Evolutionary conservation across 2,888 invertebrate genomes (phyloP), one percentile per base, ranked within the genome.

Genomic region (Hyalella azteca): DNA sequence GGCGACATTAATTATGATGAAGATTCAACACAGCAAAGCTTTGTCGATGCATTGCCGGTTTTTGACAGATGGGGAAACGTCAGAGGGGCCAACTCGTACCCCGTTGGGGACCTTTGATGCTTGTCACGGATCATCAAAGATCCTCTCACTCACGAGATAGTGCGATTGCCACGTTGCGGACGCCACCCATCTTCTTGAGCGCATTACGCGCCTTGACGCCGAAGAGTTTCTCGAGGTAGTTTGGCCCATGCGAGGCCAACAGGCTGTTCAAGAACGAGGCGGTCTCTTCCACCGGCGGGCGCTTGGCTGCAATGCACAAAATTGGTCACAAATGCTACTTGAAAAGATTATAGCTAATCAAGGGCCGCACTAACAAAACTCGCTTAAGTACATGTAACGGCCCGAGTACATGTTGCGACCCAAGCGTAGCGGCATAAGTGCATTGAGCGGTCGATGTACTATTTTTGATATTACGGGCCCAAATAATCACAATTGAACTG

Each of bases 261-360:
- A 98, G 90, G 32, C 96, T 96, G 88, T 97, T 95, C 85, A 98
- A 90, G 88, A 97, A 98, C 83, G 96, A 96, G 66, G 96, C 95
- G 0, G 97, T 97, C 88, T 97, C 97, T 88, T 97, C 97, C 45
- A 97, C 97, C 77, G 97, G 97, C 86, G 97, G 97, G 87, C 97
- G 91, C 88, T 96, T 97, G 32, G 97, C 97, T 96, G 90, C 29
- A 89, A 54, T 29, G 9, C 49, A 19, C 5, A 5, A 78, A 79
- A 77, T 80, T 73, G 81, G 80, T 81, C 77, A 59, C 82, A 76
- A 54, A n/a, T 40, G 39, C 22, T n/a, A n/a, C n/a, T n/a, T n/a
- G n/a, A n/a, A n/a, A n/a, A n/a, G n/a, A n/a, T n/a, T n/a, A n/a
- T n/a, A n/a, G n/a, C n/a, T n/a, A n/a, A n/a, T n/a, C n/a, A n/a